Evolutionary conservation across 2,113 vertebrate genomes (phyloP).

Genomic region (Odocoileus virginianus): DNA sequence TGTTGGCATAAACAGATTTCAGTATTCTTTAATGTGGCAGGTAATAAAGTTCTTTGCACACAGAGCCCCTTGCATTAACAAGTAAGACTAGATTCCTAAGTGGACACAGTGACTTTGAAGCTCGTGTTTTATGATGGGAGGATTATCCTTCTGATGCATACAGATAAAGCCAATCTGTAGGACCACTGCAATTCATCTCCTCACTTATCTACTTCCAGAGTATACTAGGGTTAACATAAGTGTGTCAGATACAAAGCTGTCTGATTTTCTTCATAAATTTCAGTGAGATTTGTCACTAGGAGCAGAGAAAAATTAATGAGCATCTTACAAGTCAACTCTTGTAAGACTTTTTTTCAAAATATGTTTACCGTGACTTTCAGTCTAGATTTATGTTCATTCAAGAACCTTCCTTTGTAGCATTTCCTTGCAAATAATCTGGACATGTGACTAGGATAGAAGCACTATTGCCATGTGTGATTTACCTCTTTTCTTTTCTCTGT

Average conservation of each 20-base stretch:
- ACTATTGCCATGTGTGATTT: background rate
- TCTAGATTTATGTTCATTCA: conserved; percentile 7
- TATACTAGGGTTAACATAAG: background rate
- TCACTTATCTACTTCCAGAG: background rate
- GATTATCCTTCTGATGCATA: background rate
- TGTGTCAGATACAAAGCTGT: background rate
- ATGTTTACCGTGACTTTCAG: background rate
- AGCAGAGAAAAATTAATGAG: background rate
- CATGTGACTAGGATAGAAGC: background rate
- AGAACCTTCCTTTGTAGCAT: conserved; percentile 24
- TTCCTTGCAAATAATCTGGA: background rate
- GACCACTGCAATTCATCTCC: background rate
- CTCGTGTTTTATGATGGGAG: background rate
- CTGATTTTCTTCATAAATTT: background rate
- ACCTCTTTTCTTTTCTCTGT: conserved; percentile 15
- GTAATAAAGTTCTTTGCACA: background rate
- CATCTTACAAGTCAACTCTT: background rate
- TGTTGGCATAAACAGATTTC: background rate
- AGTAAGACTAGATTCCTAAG: background rate
- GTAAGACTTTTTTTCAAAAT: background rate
- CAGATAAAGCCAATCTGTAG: background rate
- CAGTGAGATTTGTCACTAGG: background rate
- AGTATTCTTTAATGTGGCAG: background rate
- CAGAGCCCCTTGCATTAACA: background rate
- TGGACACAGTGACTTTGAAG: background rate